Evolutionary conservation across 1,140 invertebrate species (phyloP), one percentile per base, ranked within the genome.

Genomic region (Gryon sp.): DNA sequence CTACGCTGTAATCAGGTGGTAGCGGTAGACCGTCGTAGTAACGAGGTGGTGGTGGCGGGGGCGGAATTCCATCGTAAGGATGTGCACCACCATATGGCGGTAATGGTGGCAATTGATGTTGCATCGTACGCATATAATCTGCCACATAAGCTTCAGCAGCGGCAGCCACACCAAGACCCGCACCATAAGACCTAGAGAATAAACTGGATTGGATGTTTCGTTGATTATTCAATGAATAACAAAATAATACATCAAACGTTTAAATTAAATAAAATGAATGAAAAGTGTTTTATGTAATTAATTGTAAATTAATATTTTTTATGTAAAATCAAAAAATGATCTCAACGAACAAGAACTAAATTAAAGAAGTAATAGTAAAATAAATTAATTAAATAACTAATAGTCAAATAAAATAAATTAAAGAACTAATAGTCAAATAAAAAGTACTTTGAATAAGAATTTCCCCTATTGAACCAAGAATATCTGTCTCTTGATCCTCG

Each of bases 61-160:
- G 91, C 16, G 93, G 93, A 80, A 96, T 84, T 14, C 91, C 87
- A 60, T 94, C 94, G 83, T 95, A 95, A 8, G 90, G 90, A 66
- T 93, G 92, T 46, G 92, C 90, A 20, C 92, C 90, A 9, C 91
- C 92, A 78, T 94, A 93, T 12, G 87, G 87, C 4, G 92, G 93
- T 77, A 95, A 87, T 16, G 94, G 93, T 20, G 93, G 93, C 77
- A 95, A 86, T 73, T 94, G 93, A 80, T 94, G 92, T 80, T 94
- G 93, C 92, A 94, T 94, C n/a, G 92, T 93, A 28, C 93, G 90
- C 92, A 95, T 94, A 77, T 95, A 94, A 81, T 94, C 93, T 1
- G 92, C 92, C 4, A 94, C 92, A 80, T 93, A 94, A 7, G 93
- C 93, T 82, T 95, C 93, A 12, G 93, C 93, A 38, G 92, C 92